These are phyloP conservation scores for Branchipolynoe longqiensis DNA, from an alignment of 2,888 invertebrate species.

Conservation along the genomic window DNA sequence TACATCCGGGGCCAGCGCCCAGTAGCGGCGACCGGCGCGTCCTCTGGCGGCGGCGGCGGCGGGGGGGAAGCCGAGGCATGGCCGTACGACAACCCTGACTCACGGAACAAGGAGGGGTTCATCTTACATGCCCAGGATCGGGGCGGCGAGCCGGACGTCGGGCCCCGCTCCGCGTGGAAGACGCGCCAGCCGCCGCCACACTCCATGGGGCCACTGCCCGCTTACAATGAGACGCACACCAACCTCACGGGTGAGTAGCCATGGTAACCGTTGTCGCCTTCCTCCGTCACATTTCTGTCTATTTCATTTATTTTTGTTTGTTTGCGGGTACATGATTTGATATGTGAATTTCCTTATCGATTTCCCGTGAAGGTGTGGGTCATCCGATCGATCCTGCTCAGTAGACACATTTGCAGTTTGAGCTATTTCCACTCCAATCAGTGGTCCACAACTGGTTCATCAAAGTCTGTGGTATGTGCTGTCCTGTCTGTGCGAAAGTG, in stretches of 20 bases:
- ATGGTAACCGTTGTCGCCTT: no score
- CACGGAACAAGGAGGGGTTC: constrained; percentile 21
- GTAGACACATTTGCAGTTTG: no score
- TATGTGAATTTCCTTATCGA: no score
- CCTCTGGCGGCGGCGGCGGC: background rate
- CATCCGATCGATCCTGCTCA: no score
- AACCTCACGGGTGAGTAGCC: constrained; percentile 13
- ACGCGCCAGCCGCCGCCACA: constrained; percentile 15
- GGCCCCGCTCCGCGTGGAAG: constrained; percentile 31
- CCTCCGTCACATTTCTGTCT: no score
- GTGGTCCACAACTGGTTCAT: no score
- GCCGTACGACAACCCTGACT: constrained; percentile 34
- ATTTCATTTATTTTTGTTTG: no score
- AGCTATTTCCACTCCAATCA: no score
- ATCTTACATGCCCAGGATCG: constrained; percentile 26
- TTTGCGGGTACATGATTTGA: no score
- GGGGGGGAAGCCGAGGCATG: constrained; percentile 7
- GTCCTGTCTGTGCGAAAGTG: no score
- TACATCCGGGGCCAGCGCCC: constrained; percentile 6
- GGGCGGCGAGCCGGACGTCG: background rate
- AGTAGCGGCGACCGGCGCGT: constrained; percentile 8
- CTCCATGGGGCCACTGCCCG: constrained; percentile 36
- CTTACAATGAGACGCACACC: constrained; percentile 39
- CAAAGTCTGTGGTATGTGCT: no score
- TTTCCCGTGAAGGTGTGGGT: no score